These are phyloP conservation scores for Amiota minor DNA, from an alignment of 2,888 invertebrate species.

Conservation along the genomic window DNA sequence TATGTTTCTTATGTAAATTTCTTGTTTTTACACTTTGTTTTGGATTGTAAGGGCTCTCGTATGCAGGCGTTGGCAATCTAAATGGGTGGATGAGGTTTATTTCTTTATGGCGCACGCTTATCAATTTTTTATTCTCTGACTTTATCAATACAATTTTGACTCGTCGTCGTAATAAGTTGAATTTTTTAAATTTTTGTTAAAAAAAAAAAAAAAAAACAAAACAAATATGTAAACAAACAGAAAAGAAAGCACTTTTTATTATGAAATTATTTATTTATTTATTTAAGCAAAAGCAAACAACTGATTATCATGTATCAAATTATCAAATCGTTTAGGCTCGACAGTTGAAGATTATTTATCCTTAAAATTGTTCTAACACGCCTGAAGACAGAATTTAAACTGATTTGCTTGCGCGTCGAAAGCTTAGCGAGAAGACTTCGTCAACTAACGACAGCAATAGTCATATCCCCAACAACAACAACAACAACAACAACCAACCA, in stretches of 20 bases:
- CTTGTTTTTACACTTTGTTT: not conserved
- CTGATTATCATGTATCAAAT: too few relatives aligned
- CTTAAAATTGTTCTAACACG: slow-evolving; percentile 58
- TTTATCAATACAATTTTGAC: too few relatives aligned
- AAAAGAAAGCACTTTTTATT: slow-evolving; percentile 17
- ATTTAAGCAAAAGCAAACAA: too few relatives aligned
- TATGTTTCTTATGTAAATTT: not conserved
- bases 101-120: not conserved
- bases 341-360: too few relatives aligned
- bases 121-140: too few relatives aligned
- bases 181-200: not conserved
- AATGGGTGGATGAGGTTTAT: not conserved
- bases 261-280: too few relatives aligned
- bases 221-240: slow-evolving; percentile 13
- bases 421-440: slow-evolving; percentile 16
- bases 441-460: too few relatives aligned
- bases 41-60: not conserved
- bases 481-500: too few relatives aligned
- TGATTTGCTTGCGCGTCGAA: slow-evolving; percentile 56
- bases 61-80: not conserved
- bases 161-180: not conserved
- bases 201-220: not conserved
- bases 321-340: too few relatives aligned
- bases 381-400: slow-evolving; percentile 70
- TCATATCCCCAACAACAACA: too few relatives aligned